These are phyloP conservation scores for Cephus nigrinus DNA, from an alignment of 2,888 invertebrate genomes.

Conservation along the genomic window DNA sequence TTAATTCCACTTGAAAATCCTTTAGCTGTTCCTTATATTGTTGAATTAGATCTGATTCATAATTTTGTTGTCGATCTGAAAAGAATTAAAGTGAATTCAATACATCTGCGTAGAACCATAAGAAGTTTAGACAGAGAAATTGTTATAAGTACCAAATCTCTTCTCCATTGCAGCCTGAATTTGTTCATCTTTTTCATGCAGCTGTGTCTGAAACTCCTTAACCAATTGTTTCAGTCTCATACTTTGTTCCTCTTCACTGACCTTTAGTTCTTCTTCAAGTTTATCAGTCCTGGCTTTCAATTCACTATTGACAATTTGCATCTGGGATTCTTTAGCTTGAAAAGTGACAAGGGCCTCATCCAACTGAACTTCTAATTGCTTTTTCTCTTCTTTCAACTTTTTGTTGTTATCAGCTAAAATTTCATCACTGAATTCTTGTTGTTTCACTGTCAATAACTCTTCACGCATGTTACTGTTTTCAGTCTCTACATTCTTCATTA, in stretches of 20 bases:
- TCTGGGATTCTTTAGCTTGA: conserved; percentile 54
- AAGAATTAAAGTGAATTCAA: conserved; percentile 1
- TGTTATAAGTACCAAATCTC: conserved; percentile 51
- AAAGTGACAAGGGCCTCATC: conserved; percentile 46
- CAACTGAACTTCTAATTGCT: conserved; percentile 24
- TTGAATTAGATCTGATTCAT: conserved; percentile 56
- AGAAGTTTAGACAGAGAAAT: conserved; percentile 1
- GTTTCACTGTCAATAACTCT: conserved; percentile 11
- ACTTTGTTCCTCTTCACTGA: conserved; percentile 53
- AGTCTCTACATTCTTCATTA: neutral
- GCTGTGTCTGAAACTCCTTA: conserved; percentile 61
- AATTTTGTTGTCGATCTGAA: conserved; percentile 57
- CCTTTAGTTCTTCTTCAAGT: conserved; percentile 46
- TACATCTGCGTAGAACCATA: conserved; percentile 3
- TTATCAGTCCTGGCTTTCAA: conserved; percentile 43
- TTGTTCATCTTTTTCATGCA: conserved; percentile 60
- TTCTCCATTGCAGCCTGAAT: conserved; percentile 60
- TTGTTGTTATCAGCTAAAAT: conserved; percentile 1
- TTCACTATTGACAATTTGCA: conserved; percentile 48
- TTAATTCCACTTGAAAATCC: conserved; percentile 59
- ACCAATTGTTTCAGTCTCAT: conserved; percentile 60
- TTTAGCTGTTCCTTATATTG: conserved; percentile 60
- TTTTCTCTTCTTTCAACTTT: conserved; percentile 10
- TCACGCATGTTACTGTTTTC: conserved; percentile 6
- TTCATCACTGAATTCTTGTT: conserved; percentile 15